phyloP scores from a whole-genome alignment of 2,888 invertebrate species.

The Sinelater perroti region DNA sequence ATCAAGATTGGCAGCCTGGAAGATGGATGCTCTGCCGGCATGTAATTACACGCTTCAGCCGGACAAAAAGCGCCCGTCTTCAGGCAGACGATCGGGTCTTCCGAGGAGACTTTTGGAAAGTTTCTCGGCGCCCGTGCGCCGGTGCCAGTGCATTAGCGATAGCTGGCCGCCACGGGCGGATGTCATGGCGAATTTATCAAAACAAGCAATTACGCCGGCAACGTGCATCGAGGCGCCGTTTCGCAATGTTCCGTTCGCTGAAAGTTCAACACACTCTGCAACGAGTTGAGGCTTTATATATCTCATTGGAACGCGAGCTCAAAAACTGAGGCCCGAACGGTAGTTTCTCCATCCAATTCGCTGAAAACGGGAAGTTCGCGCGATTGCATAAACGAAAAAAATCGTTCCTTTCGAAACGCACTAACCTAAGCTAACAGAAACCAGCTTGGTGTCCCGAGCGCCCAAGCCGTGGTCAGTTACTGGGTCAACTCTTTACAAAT shows the following conservation, averaged over 20 bases:
- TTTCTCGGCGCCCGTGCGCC: too few species aligned
- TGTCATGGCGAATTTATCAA: conserved; percentile 16
- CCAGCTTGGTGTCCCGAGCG: conserved; percentile 6
- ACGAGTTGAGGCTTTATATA: too few species aligned
- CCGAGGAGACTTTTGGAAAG: too few species aligned
- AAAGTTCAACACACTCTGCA: conserved; percentile 3
- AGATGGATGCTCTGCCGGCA: too few species aligned
- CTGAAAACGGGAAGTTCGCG: not conserved
- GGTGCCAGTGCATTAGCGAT: too few species aligned
- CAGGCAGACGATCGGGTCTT: too few species aligned
- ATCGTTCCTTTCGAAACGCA: not conserved
- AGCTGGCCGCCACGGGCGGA: conserved; percentile 9
- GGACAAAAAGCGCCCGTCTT: too few species aligned
- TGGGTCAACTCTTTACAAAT: conserved; percentile 10
- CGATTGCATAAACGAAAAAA: not conserved
- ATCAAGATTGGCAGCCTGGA: too few species aligned
- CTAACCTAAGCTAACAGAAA: conserved; percentile 19
- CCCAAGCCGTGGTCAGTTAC: conserved; percentile 16
- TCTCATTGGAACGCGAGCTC: too few species aligned
- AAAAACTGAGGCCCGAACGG: too few species aligned
- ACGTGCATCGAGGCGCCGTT: not conserved
- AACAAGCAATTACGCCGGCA: conserved; percentile 7
- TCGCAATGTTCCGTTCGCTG: conserved; percentile 1
- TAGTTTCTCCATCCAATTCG: too few species aligned
- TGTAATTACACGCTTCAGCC: too few species aligned